Conservation (phyloP, 2,113 vertebrate genomes). For the Paralichthys olivaceus region DNA sequence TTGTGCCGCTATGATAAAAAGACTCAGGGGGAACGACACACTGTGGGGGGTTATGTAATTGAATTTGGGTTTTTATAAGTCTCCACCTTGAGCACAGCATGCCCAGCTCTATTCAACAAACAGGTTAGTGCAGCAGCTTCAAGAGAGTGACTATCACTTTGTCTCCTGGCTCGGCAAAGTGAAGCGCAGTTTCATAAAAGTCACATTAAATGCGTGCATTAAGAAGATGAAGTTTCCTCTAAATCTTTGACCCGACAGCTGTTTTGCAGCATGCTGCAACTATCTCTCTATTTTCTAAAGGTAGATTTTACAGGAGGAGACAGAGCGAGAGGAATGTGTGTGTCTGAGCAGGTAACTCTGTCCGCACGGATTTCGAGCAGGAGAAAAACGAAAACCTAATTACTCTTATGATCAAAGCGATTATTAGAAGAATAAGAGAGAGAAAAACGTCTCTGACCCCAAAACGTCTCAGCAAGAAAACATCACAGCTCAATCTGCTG, state of each 20-base stretch:
- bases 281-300: slow-evolving; percentile 8
- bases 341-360: slow-evolving; percentile 40
- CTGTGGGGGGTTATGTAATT: slow-evolving; percentile 33
- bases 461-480: slow-evolving; percentile 73
- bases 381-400: slow-evolving; percentile 60
- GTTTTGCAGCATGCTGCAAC: slow-evolving; percentile 8
- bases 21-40: slow-evolving; percentile 8
- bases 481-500: slow-evolving; percentile 66
- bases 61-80: slow-evolving; percentile 44
- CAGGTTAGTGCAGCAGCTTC: slow-evolving; percentile 30
- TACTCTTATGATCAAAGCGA: slow-evolving; percentile 77
- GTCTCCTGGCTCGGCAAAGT: neutral
- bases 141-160: slow-evolving; percentile 6
- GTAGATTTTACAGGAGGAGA: slow-evolving; percentile 1
- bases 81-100: slow-evolving; percentile 56
- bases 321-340: neutral
- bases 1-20: slow-evolving; percentile 16
- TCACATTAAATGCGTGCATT: slow-evolving; percentile 19
- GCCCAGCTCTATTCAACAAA: slow-evolving; percentile 30
- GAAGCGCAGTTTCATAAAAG: slow-evolving; percentile 14
- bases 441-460: slow-evolving; percentile 59
- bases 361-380: slow-evolving; percentile 13
- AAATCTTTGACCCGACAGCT: slow-evolving; percentile 42
- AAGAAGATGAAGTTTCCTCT: slow-evolving; percentile 7
- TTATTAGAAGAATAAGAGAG: slow-evolving; percentile 44